Evolutionary conservation across 1,140 invertebrate species (phyloP), one percentile per base, ranked within the genome.

Genomic region (Meteorus sp.): DNA sequence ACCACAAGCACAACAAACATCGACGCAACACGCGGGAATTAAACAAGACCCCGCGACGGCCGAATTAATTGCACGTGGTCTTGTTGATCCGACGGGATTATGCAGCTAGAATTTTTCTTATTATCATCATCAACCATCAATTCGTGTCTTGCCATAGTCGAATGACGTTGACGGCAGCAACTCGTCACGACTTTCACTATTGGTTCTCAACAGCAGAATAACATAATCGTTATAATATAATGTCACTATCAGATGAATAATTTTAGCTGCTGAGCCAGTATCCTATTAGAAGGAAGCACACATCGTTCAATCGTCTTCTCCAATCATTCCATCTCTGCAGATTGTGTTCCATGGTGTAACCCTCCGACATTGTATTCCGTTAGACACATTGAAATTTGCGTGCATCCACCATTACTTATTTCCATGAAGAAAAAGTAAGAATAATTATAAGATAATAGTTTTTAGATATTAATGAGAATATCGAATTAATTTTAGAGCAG

Each of bases 61-160:
- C 0, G 85, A 87, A 55, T 77, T 85, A 22, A 79, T 87, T 41
- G 84, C 85, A 2, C 78, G 85, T 23, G 85, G 84, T 2, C 70
- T 86, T 9, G 84, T 86, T 29, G 85, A 87, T 73, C 83, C 85
- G 37, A 83, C 84, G 0, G 84, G 84, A 22, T 69, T 85, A 63
- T 86, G 85, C 70, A 86, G 85, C 80, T 86, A 82, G 69, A 73
- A 78, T 61, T 68, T 64, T 63, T 60, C 54, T 47, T 60, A 55
- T 23, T 62, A 60, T 50, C 56, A 65, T 52, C 62, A 62, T 39
- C 19, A 65, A 41, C 61, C 67, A 62, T 74, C 69, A 69, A 72
- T 76, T 58, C 67, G 74, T 72, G 75, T 79, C 65, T 75, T 77
- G 70, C 73, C 67, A 67, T 76, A 77, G 70, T n/a, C n/a, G n/a